Evolutionary conservation across 1,140 invertebrate genomes (phyloP), one percentile per base, ranked within the genome.

Genomic region (Drosophila takahashii): DNA sequence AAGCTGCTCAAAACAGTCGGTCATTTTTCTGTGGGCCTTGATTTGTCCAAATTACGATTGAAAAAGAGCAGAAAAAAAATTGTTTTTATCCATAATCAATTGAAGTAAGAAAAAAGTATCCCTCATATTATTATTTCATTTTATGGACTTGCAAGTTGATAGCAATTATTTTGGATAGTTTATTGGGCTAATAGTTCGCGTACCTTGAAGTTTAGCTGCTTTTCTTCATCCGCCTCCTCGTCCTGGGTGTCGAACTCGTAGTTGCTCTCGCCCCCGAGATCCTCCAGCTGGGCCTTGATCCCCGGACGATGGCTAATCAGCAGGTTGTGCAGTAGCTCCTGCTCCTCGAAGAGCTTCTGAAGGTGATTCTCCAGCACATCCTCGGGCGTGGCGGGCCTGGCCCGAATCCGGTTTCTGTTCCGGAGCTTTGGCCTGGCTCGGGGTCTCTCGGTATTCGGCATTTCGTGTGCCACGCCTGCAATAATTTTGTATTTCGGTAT

Each of bases 391-490:
- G 15, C 7, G 6, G 75, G 11, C 0, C 74, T 27, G 0, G 18
- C 45, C n/a, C 18, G 34, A 9, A 64, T 11, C 11, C 16, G 32
- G 0, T 1, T 15, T 9, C n/a, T 51, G 0, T 34, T 48, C 2
- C 37, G 36, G 13, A 18, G n/a, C 9, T 26, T 64, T 8, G 13
- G 44, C 0, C 29, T 52, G 3, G 18, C 27, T 13, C 15, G 44
- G 9, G 22, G 13, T 18, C 45, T 9, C 3, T 53, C 47, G 18
- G 3, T 34, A 22, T 58, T 36, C 48, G 64, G 34, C 73, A 76
- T 77, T 3, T 11, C 26, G 39, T 22, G 39, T 32, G 78, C 62
- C 59, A 72, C 81, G 67, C 77, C 81, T 86, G 74, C 59, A 69
- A 65, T 5, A 65, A 16, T 29, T 26, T n/a, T n/a, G n/a, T n/a